These are phyloP conservation scores for Dicrurus megarhynchus DNA, from an alignment of 2,113 vertebrate species.

Conservation along the genomic window DNA sequence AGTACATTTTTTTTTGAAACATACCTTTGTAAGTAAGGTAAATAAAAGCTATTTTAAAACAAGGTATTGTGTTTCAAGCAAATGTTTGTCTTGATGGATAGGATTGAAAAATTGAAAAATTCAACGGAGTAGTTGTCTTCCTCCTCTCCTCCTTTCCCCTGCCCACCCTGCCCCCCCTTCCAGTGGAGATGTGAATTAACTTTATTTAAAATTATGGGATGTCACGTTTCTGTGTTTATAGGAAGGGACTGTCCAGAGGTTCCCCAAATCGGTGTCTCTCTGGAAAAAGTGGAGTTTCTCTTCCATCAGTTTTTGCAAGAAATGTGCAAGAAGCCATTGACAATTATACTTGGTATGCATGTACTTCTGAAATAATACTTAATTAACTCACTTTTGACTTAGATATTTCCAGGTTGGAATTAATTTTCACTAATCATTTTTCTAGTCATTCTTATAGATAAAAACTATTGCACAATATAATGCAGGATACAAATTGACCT, in stretches of 20 bases:
- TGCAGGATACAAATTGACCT: neutral
- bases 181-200: neutral
- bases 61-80: neutral
- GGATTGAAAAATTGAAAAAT: neutral
- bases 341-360: slow-evolving; percentile 65
- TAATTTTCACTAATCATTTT: neutral
- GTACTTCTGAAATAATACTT: neutral
- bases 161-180: fast-evolving
- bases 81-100: neutral
- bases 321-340: slow-evolving; percentile 68
- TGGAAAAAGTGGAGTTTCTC: slow-evolving; percentile 42
- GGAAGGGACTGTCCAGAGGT: slow-evolving; percentile 67
- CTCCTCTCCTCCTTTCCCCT: neutral
- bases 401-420: neutral
- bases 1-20: neutral
- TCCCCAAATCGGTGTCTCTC: neutral
- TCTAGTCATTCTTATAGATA: neutral
- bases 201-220: neutral
- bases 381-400: neutral
- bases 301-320: slow-evolving; percentile 64
- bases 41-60: neutral
- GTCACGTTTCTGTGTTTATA: slow-evolving; percentile 14
- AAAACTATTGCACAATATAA: neutral
- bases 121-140: neutral
- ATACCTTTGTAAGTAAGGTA: neutral